phyloP scores from a whole-genome alignment of 1,140 invertebrate species.

The Whitmania pigra region DNA sequence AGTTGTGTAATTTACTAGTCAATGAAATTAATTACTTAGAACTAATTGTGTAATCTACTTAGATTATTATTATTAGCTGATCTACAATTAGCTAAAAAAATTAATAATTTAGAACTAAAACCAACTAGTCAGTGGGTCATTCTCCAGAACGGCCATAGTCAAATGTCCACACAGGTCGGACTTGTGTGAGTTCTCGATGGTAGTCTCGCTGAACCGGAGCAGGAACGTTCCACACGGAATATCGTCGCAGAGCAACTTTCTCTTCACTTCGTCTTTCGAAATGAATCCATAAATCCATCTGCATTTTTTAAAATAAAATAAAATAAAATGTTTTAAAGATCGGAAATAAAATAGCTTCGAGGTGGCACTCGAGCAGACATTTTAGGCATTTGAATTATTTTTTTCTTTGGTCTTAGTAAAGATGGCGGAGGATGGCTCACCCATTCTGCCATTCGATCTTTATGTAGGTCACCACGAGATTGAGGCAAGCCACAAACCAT shows the following conservation, averaged over 20 bases:
- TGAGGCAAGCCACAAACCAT: constrained; percentile 20
- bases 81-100: no score
- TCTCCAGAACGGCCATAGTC: constrained; percentile 19
- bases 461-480: constrained; percentile 15
- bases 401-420: background rate
- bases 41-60: no score
- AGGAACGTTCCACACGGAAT: constrained; percentile 19
- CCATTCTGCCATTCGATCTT: constrained; percentile 22
- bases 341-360: no score
- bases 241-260: constrained; percentile 6
- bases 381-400: background rate
- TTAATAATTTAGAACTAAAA: background rate
- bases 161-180: constrained; percentile 21
- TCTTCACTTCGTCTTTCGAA: constrained; percentile 19
- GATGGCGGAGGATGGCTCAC: background rate
- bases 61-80: no score
- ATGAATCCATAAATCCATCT: constrained; percentile 24
- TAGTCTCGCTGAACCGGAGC: constrained; percentile 23
- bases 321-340: no score
- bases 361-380: no score
- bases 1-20: no score
- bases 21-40: no score
- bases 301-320: no score
- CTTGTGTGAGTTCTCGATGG: constrained; percentile 18
- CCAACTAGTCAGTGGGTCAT: constrained; percentile 13